Percentiles rank a stretch among this genome's conserved stretches.
These are phyloP conservation scores for Ammodytes marinus DNA, from an alignment of 2,113 vertebrate species.

Conservation along the genomic window DNA sequence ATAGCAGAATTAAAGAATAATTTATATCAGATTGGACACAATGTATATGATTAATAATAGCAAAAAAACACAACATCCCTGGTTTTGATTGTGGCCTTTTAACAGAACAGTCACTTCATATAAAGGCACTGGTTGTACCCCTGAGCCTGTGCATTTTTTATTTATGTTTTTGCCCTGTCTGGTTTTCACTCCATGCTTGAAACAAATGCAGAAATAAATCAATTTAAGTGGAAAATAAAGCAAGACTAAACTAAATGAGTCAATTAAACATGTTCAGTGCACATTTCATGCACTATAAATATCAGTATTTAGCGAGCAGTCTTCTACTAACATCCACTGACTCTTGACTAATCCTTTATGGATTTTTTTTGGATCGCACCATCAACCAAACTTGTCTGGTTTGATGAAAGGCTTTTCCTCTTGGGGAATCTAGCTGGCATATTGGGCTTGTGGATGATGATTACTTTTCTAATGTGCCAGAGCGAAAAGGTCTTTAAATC, in stretches of 20 bases:
- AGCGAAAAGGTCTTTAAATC: constrained; percentile 43
- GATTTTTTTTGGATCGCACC: constrained; percentile 39
- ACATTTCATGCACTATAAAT: constrained; percentile 2
- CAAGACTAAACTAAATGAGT: background rate
- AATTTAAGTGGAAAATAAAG: background rate
- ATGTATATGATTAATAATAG: too few species aligned
- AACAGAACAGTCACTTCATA: background rate
- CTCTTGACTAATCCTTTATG: background rate
- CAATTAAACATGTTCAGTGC: background rate
- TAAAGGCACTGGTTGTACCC: background rate
- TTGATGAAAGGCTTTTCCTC: constrained; percentile 50
- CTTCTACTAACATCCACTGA: background rate
- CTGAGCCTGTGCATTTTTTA: background rate
- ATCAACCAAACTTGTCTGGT: constrained; percentile 28
- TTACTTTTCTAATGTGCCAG: constrained; percentile 34
- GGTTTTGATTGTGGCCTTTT: too few species aligned
- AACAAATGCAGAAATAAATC: background rate
- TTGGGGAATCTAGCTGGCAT: constrained; percentile 33
- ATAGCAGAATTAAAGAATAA: too few species aligned
- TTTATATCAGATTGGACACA: too few species aligned
- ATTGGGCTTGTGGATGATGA: constrained; percentile 34
- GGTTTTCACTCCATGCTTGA: background rate
- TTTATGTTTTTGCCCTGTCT: background rate
- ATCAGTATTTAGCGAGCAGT: background rate
- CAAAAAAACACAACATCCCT: too few species aligned